phyloP scores from a whole-genome alignment of 1,140 invertebrate species.

The Pantala flavescens region DNA sequence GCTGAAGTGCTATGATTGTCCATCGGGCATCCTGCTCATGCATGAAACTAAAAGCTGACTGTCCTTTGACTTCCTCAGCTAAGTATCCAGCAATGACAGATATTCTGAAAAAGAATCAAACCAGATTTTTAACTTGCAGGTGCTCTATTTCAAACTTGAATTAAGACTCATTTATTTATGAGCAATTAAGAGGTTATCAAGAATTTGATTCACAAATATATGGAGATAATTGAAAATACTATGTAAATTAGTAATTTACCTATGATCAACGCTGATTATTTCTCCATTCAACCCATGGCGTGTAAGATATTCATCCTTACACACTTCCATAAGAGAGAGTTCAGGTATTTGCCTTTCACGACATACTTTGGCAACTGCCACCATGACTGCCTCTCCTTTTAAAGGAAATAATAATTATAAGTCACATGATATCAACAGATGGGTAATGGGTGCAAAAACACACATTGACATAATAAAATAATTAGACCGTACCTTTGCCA shows the following conservation, averaged over 20 bases:
- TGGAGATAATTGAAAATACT: background rate
- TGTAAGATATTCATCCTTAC: conserved; percentile 72
- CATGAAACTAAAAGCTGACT: conserved; percentile 76
- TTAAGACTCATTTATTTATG: background rate
- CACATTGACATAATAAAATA: no score
- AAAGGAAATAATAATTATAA: no score
- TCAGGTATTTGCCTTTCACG: conserved; percentile 40
- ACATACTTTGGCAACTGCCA: background rate
- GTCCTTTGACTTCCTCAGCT: conserved; percentile 66
- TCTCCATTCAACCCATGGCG: conserved; percentile 70
- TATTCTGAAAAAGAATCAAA: conserved; percentile 42
- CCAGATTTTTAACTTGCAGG: background rate
- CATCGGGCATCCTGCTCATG: conserved; percentile 73
- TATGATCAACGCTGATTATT: conserved; percentile 74
- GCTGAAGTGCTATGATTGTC: conserved; percentile 67
- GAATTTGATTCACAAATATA: no score
- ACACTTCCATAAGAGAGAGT: conserved; percentile 56
- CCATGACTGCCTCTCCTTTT: background rate
- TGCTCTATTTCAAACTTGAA: background rate
- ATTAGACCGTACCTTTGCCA: background rate
- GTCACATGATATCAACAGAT: no score
- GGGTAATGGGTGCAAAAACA: no score
- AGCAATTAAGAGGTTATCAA: background rate
- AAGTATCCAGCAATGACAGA: conserved; percentile 75
- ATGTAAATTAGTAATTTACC: conserved; percentile 24